phyloP scores from a whole-genome alignment of 2,113 vertebrate species.

The Cisticola juncidis region DNA sequence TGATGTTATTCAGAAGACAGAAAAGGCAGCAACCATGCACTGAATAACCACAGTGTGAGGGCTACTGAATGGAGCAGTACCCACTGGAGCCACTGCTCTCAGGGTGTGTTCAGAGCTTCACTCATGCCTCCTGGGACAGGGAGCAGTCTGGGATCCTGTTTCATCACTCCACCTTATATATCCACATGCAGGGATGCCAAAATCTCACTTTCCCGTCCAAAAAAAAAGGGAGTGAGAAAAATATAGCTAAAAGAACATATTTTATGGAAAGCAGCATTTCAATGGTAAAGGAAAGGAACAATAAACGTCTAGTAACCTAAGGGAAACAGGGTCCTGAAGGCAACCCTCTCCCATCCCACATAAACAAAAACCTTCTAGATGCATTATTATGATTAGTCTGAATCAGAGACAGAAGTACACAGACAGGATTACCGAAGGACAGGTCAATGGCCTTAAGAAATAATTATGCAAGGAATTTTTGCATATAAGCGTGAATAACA shows the following conservation, averaged over 20 bases:
- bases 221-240: neutral
- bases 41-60: rapidly evolving
- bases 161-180: neutral
- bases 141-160: neutral
- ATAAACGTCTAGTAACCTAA: neutral
- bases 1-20: neutral
- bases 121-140: neutral
- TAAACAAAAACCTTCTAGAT: neutral
- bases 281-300: neutral
- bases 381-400: neutral
- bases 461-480: neutral
- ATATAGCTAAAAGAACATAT: neutral
- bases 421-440: neutral
- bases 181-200: neutral
- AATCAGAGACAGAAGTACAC: neutral
- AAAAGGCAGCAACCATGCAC: neutral
- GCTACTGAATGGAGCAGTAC: neutral
- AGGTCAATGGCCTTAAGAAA: neutral
- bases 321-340: neutral
- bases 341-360: neutral
- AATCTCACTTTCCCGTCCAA: neutral
- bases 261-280: neutral
- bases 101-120: neutral
- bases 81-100: neutral
- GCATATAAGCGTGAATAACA: neutral